These are phyloP conservation scores for Lagocephalus sceleratus DNA, from an alignment of 2,797 vertebrate species.

Conservation along the genomic window DNA sequence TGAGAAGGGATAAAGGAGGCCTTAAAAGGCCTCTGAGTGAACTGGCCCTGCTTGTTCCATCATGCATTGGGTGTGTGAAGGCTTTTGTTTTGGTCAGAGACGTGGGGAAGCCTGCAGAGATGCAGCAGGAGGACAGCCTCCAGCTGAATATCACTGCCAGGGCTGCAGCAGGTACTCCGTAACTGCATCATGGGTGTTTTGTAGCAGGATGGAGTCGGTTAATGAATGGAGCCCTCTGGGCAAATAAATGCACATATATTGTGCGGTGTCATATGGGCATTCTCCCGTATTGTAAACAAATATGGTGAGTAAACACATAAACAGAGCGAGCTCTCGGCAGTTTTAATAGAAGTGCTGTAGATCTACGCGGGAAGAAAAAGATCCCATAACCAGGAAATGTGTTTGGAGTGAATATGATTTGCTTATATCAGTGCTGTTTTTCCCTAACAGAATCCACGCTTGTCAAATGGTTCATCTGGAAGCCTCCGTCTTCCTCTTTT, in stretches of 20 bases:
- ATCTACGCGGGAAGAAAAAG: neutral
- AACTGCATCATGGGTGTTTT: constrained; percentile 50
- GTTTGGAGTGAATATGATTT: constrained; percentile 24
- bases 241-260: constrained; percentile 62
- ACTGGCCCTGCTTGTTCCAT: neutral
- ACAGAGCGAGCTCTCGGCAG: constrained; percentile 27
- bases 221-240: constrained; percentile 60
- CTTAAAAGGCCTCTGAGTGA: neutral
- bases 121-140: constrained; percentile 20
- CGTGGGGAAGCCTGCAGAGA: neutral
- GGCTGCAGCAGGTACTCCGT: constrained; percentile 50
- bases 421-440: neutral
- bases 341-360: constrained; percentile 11
- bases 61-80: constrained; percentile 11
- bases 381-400: neutral
- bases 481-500: constrained; percentile 4
- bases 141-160: constrained; percentile 40
- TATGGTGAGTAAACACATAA: constrained; percentile 38
- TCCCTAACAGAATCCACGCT: constrained; percentile 1
- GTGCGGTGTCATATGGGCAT: constrained; percentile 30
- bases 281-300: constrained; percentile 45
- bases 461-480: constrained; percentile 30
- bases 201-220: constrained; percentile 47
- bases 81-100: constrained; percentile 3
- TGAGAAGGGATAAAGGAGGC: constrained; percentile 40